Percentiles rank a stretch among this genome's conserved stretches.
Conservation (phyloP, 2,113 vertebrate genomes). For the Amblyornis subalaris region DNA sequence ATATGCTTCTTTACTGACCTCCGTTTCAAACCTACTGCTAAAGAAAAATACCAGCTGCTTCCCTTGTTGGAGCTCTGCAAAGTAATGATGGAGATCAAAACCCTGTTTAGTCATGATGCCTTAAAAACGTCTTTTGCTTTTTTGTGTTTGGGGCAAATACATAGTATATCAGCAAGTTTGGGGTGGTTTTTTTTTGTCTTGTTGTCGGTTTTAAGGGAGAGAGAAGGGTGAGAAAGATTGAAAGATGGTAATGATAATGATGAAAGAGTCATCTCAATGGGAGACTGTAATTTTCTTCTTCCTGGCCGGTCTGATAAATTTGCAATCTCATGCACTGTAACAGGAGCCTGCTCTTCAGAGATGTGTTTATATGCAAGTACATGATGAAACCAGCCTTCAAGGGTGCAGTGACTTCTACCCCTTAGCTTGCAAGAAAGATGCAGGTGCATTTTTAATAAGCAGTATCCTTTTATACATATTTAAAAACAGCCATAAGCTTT, state of each 20-base stretch:
- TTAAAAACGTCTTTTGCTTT: background rate
- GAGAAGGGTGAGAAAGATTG: background rate
- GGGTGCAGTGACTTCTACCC: background rate
- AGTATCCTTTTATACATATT: background rate
- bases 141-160: background rate
- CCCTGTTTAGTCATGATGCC: background rate
- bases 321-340: slow-evolving; percentile 10
- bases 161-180: background rate
- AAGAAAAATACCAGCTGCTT: background rate
- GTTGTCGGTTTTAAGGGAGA: background rate
- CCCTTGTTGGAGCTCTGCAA: background rate
- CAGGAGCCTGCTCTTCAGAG: background rate
- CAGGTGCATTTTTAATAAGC: background rate
- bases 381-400: background rate
- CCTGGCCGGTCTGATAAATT: background rate
- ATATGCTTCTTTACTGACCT: background rate
- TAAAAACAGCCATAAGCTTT: background rate
- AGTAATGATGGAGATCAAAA: background rate
- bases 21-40: background rate
- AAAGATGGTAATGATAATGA: background rate
- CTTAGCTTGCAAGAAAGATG: background rate
- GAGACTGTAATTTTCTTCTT: background rate
- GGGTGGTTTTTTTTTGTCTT: background rate
- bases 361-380: background rate
- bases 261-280: background rate